Evolutionary conservation across 1,140 invertebrate species (phyloP).

Genomic region (Drosophila hydei): DNA sequence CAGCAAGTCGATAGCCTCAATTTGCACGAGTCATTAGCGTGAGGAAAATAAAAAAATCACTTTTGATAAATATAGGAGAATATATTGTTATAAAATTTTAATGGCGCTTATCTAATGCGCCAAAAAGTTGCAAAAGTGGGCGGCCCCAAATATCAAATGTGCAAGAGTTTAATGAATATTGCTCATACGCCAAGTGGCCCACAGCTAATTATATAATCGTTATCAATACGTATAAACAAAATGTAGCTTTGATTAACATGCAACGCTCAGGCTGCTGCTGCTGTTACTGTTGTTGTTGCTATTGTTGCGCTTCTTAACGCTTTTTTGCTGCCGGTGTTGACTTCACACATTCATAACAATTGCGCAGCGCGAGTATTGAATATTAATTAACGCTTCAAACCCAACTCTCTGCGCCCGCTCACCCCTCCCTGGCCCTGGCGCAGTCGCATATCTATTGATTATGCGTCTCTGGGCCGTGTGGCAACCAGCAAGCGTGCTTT

Average conservation of each 20-base stretch:
- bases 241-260: slow-evolving; percentile 63
- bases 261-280: slow-evolving; percentile 34
- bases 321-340: slow-evolving; percentile 53
- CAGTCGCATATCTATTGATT: slow-evolving; percentile 55
- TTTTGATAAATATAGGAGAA: slow-evolving; percentile 4
- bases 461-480: slow-evolving; percentile 49
- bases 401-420: not conserved
- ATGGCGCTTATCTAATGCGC: slow-evolving; percentile 48
- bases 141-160: slow-evolving; percentile 7
- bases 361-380: slow-evolving; percentile 74
- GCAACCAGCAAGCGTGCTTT: slow-evolving; percentile 26
- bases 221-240: slow-evolving; percentile 26
- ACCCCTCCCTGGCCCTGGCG: not conserved
- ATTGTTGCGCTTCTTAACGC: slow-evolving; percentile 60
- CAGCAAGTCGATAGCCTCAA: slow-evolving; percentile 25
- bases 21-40: slow-evolving; percentile 55
- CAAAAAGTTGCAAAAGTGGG: slow-evolving; percentile 22
- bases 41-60: not conserved
- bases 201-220: slow-evolving; percentile 72
- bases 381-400: slow-evolving; percentile 62
- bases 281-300: slow-evolving; percentile 14
- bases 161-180: slow-evolving; percentile 47
- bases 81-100: slow-evolving; percentile 18
- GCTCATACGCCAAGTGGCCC: slow-evolving; percentile 40
- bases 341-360: slow-evolving; percentile 79